A percentile compares a stretch with the other conserved stretches of the same genome.
Conservation (phyloP, 2,797 vertebrate species). For the Taeniopygia guttata region DNA sequence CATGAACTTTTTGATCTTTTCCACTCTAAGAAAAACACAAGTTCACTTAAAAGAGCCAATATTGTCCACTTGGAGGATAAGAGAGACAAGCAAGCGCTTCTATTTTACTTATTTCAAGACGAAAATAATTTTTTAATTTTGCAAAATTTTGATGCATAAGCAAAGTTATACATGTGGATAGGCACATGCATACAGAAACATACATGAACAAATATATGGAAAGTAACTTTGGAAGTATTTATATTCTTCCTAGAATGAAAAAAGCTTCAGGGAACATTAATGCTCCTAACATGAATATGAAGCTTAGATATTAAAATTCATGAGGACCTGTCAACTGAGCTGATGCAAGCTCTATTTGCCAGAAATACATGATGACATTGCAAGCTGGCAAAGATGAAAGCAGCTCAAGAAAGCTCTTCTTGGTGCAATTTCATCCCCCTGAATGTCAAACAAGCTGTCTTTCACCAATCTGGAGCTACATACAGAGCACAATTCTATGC, state of each 20-base stretch:
- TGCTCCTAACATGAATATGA: slow-evolving; percentile 66
- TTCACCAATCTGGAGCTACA: slow-evolving; percentile 64
- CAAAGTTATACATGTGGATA: not conserved
- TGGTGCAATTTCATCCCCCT: slow-evolving; percentile 59
- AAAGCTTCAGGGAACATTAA: slow-evolving; percentile 48
- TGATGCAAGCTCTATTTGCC: slow-evolving; percentile 73
- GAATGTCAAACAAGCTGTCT: slow-evolving; percentile 71
- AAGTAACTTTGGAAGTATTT: slow-evolving; percentile 33
- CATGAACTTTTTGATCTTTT: not conserved
- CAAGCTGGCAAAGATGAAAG: slow-evolving; percentile 72
- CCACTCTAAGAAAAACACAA: not conserved
- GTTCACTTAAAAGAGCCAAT: not conserved
- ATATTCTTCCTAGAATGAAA: slow-evolving; percentile 12
- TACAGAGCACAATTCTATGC: not conserved
- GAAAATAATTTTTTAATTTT: not conserved
- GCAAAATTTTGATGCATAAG: not conserved
- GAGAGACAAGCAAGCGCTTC: not conserved
- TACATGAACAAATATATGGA: not conserved
- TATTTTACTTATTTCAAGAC: not conserved
- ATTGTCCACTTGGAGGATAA: not conserved
- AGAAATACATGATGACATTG: slow-evolving; percentile 71
- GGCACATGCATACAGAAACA: not conserved
- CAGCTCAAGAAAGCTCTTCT: slow-evolving; percentile 62
- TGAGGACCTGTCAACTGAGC: slow-evolving; percentile 72
- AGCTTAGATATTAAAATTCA: slow-evolving; percentile 78